phyloP scores from a whole-genome alignment of 2,113 vertebrate species.

The Falcunculus frontatus region DNA sequence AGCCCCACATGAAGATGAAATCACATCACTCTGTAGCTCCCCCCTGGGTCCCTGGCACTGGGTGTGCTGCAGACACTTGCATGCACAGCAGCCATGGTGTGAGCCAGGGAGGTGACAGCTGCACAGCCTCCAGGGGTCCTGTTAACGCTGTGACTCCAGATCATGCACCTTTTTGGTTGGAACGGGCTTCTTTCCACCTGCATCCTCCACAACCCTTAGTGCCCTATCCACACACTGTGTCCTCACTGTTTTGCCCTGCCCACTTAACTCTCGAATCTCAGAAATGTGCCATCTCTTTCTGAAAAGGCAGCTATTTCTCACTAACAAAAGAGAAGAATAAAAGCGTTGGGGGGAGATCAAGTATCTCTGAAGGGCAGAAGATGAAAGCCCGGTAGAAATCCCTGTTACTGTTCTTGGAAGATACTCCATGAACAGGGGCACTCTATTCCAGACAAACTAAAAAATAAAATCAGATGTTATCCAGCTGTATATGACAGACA shows the following conservation, averaged over 20 bases:
- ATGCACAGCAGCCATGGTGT: background rate
- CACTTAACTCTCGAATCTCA: background rate
- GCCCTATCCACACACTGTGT: background rate
- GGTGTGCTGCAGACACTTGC: background rate
- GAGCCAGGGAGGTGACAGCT: background rate
- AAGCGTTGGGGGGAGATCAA: background rate
- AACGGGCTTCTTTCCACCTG: background rate
- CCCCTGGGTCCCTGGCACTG: background rate
- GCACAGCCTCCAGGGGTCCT: accelerated
- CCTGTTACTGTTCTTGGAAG: background rate
- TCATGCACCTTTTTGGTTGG: background rate
- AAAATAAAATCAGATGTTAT: background rate
- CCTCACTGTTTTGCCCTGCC: background rate
- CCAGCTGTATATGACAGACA: background rate
- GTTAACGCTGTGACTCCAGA: background rate
- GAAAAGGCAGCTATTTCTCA: background rate
- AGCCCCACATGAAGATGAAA: background rate
- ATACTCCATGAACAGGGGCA: background rate
- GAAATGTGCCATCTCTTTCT: background rate
- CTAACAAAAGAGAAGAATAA: background rate
- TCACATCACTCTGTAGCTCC: background rate
- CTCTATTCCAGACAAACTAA: background rate
- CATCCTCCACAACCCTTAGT: background rate
- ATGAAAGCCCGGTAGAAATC: background rate
- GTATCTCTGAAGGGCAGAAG: background rate